A percentile compares a stretch with the other conserved stretches of the same genome.
phyloP scores from a whole-genome alignment of 35 echinoderm and acorn worm genomes.

The Nesometra sesokonis region DNA sequence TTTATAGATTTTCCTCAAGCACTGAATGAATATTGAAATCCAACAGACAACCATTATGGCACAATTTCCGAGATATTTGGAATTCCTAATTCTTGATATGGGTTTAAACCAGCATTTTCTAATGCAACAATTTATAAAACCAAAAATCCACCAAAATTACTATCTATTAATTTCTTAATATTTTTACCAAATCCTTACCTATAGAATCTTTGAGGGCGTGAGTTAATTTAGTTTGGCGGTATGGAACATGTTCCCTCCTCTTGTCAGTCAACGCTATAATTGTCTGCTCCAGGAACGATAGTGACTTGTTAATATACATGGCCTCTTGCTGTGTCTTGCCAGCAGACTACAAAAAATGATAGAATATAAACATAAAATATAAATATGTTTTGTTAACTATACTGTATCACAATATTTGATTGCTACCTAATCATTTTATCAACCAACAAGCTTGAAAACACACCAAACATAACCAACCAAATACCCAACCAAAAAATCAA shows the following conservation, averaged over 20 bases:
- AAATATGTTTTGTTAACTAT: background rate
- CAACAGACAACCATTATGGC: too few relatives aligned
- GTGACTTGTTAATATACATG: conserved; percentile 96
- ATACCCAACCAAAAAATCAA: too few relatives aligned
- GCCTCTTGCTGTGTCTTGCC: conserved; percentile 91
- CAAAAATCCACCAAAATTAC: too few relatives aligned
- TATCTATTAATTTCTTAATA: background rate
- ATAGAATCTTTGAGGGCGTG: conserved; percentile 94
- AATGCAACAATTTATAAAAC: too few relatives aligned
- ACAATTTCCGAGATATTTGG: too few relatives aligned
- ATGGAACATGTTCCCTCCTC: conserved; percentile 86
- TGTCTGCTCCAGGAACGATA: conserved; percentile 95
- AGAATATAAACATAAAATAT: background rate
- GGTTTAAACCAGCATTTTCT: too few relatives aligned
- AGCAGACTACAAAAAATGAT: conserved; percentile 52
- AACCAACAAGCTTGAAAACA: background rate
- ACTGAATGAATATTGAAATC: too few relatives aligned
- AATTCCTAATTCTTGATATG: too few relatives aligned
- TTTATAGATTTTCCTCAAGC: too few relatives aligned
- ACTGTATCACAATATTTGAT: background rate
- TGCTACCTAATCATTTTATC: background rate
- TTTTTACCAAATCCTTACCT: conserved; percentile 31
- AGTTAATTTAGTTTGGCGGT: conserved; percentile 93
- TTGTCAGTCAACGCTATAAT: conserved; percentile 82
- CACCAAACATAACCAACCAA: too few relatives aligned